These are phyloP conservation scores for Drosophila sulfurigaster DNA, from an alignment of 1,140 invertebrate species.

Conservation along the genomic window DNA sequence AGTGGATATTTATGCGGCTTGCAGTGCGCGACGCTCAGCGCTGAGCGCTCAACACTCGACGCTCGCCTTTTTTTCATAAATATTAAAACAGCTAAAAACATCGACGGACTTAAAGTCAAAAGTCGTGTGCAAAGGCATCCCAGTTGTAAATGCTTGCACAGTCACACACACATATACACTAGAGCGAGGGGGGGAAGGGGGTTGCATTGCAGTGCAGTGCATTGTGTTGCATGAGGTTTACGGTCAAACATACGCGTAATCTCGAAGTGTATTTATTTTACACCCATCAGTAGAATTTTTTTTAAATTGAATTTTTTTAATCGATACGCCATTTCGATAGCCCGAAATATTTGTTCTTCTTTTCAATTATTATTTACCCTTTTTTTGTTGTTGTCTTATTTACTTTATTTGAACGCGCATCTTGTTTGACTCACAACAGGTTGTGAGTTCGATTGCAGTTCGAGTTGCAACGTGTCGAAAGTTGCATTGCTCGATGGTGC, in stretches of 20 bases:
- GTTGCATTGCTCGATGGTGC: conserved; percentile 25
- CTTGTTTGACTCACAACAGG: conserved; percentile 11
- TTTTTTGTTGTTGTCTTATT: not conserved
- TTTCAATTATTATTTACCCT: not conserved
- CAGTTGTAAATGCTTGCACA: conserved; percentile 3
- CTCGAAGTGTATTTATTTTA: not conserved
- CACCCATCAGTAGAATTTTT: not conserved
- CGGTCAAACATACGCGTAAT: conserved; percentile 4
- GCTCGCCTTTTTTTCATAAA: conserved; percentile 72
- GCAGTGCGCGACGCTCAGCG: conserved; percentile 61
- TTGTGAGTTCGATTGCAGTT: conserved; percentile 18
- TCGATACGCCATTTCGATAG: not conserved
- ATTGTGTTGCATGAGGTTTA: conserved; percentile 34
- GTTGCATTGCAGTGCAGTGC: not conserved
- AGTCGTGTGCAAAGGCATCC: conserved; percentile 63
- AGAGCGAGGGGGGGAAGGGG: not conserved
- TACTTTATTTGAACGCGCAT: not conserved
- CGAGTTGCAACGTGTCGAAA: conserved; percentile 20
- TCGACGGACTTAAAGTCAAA: conserved; percentile 66
- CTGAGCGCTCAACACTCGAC: conserved; percentile 23
- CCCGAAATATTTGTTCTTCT: not conserved
- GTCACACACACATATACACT: not conserved
- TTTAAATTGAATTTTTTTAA: not conserved
- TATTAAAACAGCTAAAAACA: conserved; percentile 76
- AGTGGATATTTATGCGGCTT: conserved; percentile 81